phyloP scores from a whole-genome alignment of 1,140 invertebrate species.

The Diorhabda sublineata region DNA sequence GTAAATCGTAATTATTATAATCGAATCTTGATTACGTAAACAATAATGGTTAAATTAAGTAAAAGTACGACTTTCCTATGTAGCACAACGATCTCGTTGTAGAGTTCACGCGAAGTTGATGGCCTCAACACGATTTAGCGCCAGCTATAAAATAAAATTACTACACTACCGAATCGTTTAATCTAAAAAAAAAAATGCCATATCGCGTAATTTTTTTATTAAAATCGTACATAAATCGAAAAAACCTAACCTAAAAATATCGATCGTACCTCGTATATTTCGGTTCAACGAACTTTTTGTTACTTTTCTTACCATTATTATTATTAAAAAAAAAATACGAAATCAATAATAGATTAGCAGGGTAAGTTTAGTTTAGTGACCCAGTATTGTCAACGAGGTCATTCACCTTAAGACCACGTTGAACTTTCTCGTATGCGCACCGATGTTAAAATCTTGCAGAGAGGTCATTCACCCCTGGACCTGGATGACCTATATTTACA shows the following conservation, averaged over 20 bases:
- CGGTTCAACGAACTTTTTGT: no score
- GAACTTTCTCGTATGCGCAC: constrained; percentile 41
- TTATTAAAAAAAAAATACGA: no score
- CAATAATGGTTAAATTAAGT: constrained; percentile 31
- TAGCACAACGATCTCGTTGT: constrained; percentile 30
- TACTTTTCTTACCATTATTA: no score
- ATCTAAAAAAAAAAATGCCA: no score
- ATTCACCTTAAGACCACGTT: constrained; percentile 34
- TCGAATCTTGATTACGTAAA: constrained; percentile 26
- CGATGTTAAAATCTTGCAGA: constrained; percentile 31
- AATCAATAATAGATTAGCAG: no score
- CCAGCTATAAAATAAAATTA: not conserved
- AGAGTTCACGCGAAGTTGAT: constrained; percentile 32
- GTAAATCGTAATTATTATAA: no score
- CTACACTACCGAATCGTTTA: no score
- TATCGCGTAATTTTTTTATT: no score
- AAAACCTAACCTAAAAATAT: no score
- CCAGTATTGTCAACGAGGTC: constrained; percentile 36
- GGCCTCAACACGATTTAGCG: constrained; percentile 45
- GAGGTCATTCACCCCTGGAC: constrained; percentile 41
- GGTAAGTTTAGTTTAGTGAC: constrained; percentile 23
- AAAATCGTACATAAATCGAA: no score
- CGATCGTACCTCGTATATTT: no score
- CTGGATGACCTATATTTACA: constrained; percentile 37
- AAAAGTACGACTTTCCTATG: constrained; percentile 34